Conservation (phyloP, 2,797 vertebrate species). For the Holocentrus rufus region DNA sequence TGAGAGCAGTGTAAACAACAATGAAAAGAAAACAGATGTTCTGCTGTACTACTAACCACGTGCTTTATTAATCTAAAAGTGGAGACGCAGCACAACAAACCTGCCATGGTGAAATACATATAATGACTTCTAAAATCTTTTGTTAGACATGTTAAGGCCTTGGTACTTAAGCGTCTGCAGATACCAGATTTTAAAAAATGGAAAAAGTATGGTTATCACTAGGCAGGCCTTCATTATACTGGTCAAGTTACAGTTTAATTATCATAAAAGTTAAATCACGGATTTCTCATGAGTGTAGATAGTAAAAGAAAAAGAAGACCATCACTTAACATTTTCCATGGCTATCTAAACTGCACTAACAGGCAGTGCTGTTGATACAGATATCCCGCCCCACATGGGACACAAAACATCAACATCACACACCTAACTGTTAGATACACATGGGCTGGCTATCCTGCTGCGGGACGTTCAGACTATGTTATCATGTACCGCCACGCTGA, state of each 20-base stretch:
- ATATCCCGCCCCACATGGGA: constrained; percentile 22
- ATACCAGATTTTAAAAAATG: too few species aligned
- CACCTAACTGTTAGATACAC: constrained; percentile 42
- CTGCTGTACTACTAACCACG: too few species aligned
- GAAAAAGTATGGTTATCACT: too few species aligned
- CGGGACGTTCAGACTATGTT: constrained; percentile 43
- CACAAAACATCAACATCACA: constrained; percentile 45
- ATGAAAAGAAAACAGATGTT: neutral
- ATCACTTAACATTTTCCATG: constrained; percentile 18
- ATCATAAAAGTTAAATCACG: neutral
- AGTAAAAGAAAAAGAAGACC: constrained; percentile 13
- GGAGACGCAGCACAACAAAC: too few species aligned
- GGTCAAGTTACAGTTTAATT: too few species aligned
- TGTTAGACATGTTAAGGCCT: too few species aligned
- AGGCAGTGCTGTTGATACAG: constrained; percentile 15
- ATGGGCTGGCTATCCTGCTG: constrained; percentile 19
- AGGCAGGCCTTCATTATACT: too few species aligned
- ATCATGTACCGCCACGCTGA: constrained; percentile 51
- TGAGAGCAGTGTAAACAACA: neutral
- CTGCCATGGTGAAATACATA: too few species aligned
- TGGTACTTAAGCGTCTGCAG: too few species aligned
- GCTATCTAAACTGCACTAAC: neutral
- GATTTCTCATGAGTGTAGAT: neutral
- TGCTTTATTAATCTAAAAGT: too few species aligned
- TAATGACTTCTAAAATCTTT: too few species aligned